phyloP scores from a whole-genome alignment of 92 coral and sea anemone species.

The Siderastrea siderea region DNA sequence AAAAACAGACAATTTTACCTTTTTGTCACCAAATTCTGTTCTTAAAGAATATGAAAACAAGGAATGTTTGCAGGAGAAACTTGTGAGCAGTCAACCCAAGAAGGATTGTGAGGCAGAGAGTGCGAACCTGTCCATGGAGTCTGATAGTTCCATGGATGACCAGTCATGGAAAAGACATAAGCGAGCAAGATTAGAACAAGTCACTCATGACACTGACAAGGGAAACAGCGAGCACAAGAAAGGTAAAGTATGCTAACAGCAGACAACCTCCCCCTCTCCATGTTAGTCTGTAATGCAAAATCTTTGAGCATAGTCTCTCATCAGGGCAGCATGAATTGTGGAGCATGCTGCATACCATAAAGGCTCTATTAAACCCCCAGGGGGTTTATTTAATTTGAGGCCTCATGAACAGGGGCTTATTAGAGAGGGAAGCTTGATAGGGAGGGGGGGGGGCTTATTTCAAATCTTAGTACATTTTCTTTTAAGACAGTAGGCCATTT shows the following conservation, averaged over 20 bases:
- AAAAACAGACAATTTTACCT: neutral
- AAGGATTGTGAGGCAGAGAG: constrained; percentile 21
- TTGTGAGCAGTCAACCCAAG: neutral
- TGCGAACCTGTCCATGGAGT: constrained; percentile 30
- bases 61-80: neutral
- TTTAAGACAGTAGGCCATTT: no score
- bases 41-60: neutral
- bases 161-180: constrained; percentile 46
- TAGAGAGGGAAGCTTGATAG: no score
- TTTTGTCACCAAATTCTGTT: constrained; percentile 27
- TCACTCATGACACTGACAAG: neutral
- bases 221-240: neutral
- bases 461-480: no score
- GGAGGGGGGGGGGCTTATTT: no score
- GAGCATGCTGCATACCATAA: no score
- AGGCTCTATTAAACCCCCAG: no score
- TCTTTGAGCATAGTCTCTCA: no score
- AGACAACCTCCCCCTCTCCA: neutral
- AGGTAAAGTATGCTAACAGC: neutral
- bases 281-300: no score
- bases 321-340: no score
- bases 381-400: no score
- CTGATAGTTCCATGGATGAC: constrained; percentile 50
- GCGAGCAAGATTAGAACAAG: constrained; percentile 23
- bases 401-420: no score